Percentiles rank a stretch among this genome's conserved stretches.
phyloP scores from a whole-genome alignment of 2,113 vertebrate species.

The Mohoua ochrocephala region DNA sequence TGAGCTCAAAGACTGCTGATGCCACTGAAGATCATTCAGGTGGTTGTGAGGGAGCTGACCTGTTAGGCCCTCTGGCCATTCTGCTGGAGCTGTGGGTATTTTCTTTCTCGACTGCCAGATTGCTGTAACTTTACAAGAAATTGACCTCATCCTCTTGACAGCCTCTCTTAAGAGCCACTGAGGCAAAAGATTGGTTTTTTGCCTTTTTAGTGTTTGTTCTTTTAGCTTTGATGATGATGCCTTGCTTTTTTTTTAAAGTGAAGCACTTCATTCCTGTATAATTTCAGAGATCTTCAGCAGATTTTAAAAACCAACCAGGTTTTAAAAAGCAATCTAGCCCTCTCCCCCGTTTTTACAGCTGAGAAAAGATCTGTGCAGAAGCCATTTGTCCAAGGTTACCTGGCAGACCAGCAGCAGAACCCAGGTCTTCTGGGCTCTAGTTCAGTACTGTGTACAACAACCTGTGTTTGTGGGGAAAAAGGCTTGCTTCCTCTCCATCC shows the following conservation, averaged over 20 bases:
- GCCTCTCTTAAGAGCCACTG: not conserved
- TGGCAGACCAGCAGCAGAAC: not conserved
- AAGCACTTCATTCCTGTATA: not conserved
- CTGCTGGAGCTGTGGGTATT: not conserved
- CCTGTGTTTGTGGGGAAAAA: not conserved
- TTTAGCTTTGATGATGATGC: not conserved
- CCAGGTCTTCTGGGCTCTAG: not conserved
- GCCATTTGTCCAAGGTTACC: not conserved
- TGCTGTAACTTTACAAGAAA: not conserved
- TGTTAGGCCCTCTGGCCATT: not conserved
- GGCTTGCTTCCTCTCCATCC: not conserved
- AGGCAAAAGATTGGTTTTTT: not conserved
- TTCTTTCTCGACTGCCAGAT: constrained; percentile 5
- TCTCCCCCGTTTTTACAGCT: not conserved
- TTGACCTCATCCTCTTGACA: constrained; percentile 5
- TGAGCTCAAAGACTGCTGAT: not conserved
- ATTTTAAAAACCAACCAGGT: not conserved
- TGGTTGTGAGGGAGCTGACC: constrained; percentile 2
- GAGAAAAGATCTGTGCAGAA: not conserved
- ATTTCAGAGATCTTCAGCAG: not conserved
- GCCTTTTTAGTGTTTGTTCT: not conserved
- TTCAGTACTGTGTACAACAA: not conserved
- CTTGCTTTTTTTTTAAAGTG: not conserved
- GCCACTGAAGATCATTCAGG: not conserved
- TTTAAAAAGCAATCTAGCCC: not conserved